phyloP scores from a whole-genome alignment of 2,888 invertebrate genomes.

The Magallana nippona region DNA sequence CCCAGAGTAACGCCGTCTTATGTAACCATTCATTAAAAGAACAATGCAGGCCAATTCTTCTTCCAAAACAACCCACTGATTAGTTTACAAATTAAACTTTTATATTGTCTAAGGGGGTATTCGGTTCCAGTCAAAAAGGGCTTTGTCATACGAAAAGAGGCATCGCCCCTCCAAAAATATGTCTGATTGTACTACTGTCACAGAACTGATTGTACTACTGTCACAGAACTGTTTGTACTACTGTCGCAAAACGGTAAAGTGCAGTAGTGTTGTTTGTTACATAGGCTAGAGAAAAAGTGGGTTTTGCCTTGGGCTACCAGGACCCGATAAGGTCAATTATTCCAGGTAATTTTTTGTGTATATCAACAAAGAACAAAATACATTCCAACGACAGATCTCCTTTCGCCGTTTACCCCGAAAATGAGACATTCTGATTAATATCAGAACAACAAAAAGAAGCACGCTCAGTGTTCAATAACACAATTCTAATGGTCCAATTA shows the following conservation, averaged over 20 bases:
- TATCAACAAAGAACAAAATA: not conserved
- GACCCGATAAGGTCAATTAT: not conserved
- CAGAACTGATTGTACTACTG: not conserved
- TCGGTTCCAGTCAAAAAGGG: not conserved
- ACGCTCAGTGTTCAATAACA: slow-evolving; percentile 9
- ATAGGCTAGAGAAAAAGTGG: too few species aligned
- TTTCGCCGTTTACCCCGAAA: slow-evolving; percentile 1
- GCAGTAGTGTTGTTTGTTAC: too few species aligned
- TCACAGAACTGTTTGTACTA: too few species aligned
- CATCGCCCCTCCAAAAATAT: not conserved
- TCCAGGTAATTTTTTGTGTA: not conserved
- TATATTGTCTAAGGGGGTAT: not conserved
- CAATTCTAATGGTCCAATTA: slow-evolving; percentile 25
- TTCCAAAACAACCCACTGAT: not conserved
- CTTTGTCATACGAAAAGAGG: not conserved
- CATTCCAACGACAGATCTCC: not conserved
- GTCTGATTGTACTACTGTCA: not conserved
- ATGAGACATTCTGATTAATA: not conserved
- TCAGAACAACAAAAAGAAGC: slow-evolving; percentile 2
- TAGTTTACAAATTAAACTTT: not conserved
- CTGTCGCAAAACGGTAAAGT: too few species aligned
- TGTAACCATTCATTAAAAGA: slow-evolving; percentile 6
- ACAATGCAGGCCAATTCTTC: not conserved
- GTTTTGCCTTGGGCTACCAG: too few species aligned
- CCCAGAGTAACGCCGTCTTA: not conserved